phyloP scores from a whole-genome alignment of 2,113 vertebrate species.

The Charina bottae region DNA sequence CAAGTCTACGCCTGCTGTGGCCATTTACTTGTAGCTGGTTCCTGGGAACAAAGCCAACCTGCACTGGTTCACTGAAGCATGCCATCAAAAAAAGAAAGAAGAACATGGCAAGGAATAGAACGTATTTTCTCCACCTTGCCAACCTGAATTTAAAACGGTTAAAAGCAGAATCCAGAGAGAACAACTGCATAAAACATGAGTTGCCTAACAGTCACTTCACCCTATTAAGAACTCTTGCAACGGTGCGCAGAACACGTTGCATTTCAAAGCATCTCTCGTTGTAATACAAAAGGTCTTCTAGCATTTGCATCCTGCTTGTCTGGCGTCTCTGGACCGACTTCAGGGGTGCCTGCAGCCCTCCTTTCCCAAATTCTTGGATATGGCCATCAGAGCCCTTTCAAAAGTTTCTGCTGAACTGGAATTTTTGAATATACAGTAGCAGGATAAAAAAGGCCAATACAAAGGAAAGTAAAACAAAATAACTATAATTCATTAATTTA shows the following conservation, averaged over 20 bases:
- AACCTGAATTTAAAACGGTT: neutral
- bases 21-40: neutral
- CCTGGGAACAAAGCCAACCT: neutral
- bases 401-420: neutral
- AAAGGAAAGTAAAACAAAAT: neutral
- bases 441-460: neutral
- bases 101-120: neutral
- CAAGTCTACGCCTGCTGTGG: neutral
- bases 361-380: neutral
- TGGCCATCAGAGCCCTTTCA: neutral
- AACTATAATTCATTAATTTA: neutral
- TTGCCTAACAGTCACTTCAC: neutral
- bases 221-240: neutral
- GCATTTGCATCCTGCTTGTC: neutral
- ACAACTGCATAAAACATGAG: neutral
- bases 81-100: no score
- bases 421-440: neutral
- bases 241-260: neutral
- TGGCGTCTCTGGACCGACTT: neutral
- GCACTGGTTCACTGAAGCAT: neutral
- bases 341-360: neutral
- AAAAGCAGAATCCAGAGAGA: neutral
- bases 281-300: neutral
- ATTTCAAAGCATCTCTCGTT: neutral
- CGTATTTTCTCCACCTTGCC: neutral